phyloP scores from a whole-genome alignment of 2,797 vertebrate species.

The Crypturellus tataupa region DNA sequence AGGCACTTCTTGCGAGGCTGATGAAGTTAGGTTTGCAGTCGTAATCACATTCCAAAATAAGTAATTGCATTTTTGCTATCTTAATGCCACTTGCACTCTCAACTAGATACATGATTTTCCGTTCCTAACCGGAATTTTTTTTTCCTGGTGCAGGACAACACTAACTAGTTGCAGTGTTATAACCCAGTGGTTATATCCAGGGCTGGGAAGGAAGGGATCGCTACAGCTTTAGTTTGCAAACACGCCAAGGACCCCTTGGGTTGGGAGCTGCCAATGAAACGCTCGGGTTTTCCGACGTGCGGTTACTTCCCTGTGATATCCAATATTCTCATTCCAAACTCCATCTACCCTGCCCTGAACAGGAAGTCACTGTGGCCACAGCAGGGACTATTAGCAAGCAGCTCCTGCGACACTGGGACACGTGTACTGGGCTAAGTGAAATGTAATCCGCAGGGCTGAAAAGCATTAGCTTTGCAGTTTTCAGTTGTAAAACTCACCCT shows the following conservation, averaged over 20 bases:
- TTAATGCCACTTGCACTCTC: neutral
- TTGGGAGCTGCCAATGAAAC: neutral
- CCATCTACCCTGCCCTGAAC: neutral
- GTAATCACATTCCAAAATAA: slow-evolving; percentile 6
- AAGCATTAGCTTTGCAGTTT: neutral
- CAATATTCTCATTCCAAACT: neutral
- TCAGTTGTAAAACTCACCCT: neutral
- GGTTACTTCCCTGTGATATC: neutral
- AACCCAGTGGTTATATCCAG: neutral
- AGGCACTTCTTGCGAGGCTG: neutral
- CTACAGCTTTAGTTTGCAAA: slow-evolving; percentile 13
- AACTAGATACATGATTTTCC: neutral
- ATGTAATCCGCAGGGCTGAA: rapidly evolving
- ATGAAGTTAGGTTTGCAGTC: neutral
- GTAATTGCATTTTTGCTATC: neutral
- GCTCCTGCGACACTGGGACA: neutral
- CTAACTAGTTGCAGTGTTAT: neutral
- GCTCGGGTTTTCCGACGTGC: rapidly evolving
- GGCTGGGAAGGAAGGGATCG: neutral
- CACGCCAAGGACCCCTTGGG: neutral
- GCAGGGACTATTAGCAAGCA: neutral
- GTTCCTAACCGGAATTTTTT: neutral
- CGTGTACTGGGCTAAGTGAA: neutral
- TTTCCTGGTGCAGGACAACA: neutral
- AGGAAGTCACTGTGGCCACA: neutral